Evolutionary conservation across 2,888 invertebrate genomes (phyloP).

Genomic region (Fabriciana adippe): DNA sequence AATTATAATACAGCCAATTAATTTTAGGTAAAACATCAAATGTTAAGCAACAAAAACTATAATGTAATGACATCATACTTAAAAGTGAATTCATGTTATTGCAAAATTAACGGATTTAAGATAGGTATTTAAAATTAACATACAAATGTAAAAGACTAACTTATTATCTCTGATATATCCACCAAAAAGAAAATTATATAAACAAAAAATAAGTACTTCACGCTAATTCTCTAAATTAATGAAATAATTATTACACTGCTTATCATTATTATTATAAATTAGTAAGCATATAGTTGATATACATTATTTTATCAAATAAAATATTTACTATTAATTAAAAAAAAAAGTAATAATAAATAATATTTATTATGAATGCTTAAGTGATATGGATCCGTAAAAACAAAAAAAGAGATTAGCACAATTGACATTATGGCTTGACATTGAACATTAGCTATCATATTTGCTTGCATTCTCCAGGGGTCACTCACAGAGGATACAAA

Average conservation of each 20-base stretch:
- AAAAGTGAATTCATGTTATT: slow-evolving; percentile 4
- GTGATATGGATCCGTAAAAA: slow-evolving; percentile 5
- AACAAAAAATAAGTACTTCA: too few species aligned
- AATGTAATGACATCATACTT: not conserved
- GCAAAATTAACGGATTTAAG: slow-evolving; percentile 3
- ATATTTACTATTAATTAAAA: not conserved
- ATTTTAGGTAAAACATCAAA: too few species aligned
- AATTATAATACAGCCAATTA: too few species aligned
- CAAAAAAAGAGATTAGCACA: slow-evolving; percentile 6
- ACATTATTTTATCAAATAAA: too few species aligned
- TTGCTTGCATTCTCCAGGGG: slow-evolving; percentile 40
- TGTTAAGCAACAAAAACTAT: too few species aligned
- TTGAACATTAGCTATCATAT: slow-evolving; percentile 36
- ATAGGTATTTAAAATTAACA: slow-evolving; percentile 9
- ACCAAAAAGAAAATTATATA: not conserved
- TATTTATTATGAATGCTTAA: not conserved
- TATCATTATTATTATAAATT: too few species aligned
- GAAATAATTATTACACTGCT: too few species aligned
- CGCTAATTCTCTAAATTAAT: too few species aligned
- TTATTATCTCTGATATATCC: not conserved
- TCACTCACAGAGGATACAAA: slow-evolving; percentile 40
- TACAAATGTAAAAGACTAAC: not conserved
- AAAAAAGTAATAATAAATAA: not conserved
- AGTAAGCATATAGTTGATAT: too few species aligned
- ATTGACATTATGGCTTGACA: slow-evolving; percentile 37